phyloP scores from a whole-genome alignment of 2,888 invertebrate genomes.

The Cephus sareptanus region DNA sequence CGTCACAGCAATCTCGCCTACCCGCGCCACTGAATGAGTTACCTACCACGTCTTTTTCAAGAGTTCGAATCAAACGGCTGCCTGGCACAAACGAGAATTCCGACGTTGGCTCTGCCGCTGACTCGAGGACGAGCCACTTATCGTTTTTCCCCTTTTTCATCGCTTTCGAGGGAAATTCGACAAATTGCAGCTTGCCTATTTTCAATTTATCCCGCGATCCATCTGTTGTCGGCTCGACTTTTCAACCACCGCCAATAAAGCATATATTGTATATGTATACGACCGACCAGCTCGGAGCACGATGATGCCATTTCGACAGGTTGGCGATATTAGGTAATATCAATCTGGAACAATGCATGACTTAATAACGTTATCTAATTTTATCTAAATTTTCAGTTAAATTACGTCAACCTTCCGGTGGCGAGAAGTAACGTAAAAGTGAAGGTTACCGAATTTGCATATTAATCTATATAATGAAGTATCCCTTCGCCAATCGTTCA shows the following conservation, averaged over 20 bases:
- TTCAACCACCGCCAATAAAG: not conserved
- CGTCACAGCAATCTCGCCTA: slow-evolving; percentile 19
- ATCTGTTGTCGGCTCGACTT: not conserved
- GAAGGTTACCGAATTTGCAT: slow-evolving; percentile 34
- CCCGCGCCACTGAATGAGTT: slow-evolving; percentile 3
- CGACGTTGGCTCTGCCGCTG: not conserved
- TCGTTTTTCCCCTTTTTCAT: not conserved
- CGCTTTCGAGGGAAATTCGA: not conserved
- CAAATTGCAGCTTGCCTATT: not conserved
- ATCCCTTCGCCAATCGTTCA: slow-evolving; percentile 43
- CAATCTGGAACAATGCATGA: not conserved
- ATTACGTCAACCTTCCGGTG: not conserved
- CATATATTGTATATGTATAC: not conserved
- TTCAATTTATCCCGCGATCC: not conserved
- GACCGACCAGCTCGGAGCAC: not conserved
- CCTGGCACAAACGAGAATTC: not conserved
- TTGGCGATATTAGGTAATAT: not conserved
- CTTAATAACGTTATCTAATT: not conserved
- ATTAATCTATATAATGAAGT: slow-evolving; percentile 52
- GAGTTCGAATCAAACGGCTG: slow-evolving; percentile 8
- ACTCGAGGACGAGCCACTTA: not conserved
- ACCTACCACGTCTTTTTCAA: slow-evolving; percentile 2
- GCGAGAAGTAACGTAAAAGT: not conserved
- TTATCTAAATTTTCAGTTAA: not conserved
- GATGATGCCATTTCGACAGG: not conserved